Conservation (phyloP, 2,113 vertebrate genomes). For the Mesembrinibis cayennensis region DNA sequence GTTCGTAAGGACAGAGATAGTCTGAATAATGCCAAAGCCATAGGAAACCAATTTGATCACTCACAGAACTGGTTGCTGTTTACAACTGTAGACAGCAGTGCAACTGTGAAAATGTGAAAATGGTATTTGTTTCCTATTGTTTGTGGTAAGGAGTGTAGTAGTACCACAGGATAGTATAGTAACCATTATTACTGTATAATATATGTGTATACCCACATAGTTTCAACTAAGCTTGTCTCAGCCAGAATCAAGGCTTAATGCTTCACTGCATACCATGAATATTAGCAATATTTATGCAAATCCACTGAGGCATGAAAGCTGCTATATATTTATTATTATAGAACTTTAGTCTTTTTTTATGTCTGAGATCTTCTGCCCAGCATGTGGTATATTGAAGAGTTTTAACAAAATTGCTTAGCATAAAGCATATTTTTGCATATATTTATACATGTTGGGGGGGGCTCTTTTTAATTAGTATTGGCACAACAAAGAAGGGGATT, state of each 20-base stretch:
- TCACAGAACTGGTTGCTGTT: neutral
- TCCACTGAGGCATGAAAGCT: neutral
- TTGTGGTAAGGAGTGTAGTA: neutral
- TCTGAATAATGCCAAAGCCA: neutral
- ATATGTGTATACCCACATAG: neutral
- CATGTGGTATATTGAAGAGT: neutral
- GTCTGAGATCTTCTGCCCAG: neutral
- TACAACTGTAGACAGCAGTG: neutral
- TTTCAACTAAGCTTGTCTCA: neutral
- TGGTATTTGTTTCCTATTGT: neutral
- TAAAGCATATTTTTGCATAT: neutral
- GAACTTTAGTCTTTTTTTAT: neutral
- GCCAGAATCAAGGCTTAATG: neutral
- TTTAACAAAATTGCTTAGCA: neutral
- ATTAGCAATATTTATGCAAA: neutral
- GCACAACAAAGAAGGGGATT: slow-evolving; percentile 97
- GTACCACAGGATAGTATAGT: neutral
- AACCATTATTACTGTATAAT: neutral
- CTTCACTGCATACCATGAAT: neutral
- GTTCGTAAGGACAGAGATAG: neutral
- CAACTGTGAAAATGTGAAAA: neutral
- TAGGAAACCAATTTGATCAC: neutral
- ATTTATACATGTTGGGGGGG: neutral
- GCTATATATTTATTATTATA: neutral
- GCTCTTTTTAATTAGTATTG: slow-evolving; percentile 80